A percentile compares a stretch with the other conserved stretches of the same genome.
phyloP scores from a whole-genome alignment of 2,888 invertebrate genomes.

The Osmoderma eremita region DNA sequence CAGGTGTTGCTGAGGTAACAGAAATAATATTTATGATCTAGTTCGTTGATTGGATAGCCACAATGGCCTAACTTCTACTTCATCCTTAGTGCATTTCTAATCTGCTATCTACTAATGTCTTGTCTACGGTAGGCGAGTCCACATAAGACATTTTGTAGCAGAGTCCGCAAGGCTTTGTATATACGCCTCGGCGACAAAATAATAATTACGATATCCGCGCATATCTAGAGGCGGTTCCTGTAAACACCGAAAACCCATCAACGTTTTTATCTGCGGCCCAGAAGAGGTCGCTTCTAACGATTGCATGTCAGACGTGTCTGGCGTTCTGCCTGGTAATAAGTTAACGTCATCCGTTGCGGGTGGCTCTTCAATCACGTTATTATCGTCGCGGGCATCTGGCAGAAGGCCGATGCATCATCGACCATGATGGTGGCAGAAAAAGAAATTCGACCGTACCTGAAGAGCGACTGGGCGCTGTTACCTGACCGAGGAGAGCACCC shows the following conservation, averaged over 20 bases:
- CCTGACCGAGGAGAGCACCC: conserved; percentile 53
- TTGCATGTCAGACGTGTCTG: conserved; percentile 29
- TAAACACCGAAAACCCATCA: conserved; percentile 33
- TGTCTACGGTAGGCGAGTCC: no score
- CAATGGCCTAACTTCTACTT: no score
- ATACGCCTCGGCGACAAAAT: conserved; percentile 17
- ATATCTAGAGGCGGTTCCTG: conserved; percentile 15
- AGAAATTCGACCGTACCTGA: conserved; percentile 50
- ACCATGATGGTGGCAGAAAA: conserved; percentile 47
- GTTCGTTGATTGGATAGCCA: no score
- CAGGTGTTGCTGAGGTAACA: no score
- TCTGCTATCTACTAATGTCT: no score
- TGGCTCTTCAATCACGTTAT: conserved; percentile 36
- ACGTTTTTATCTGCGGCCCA: conserved; percentile 15
- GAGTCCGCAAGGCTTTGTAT: conserved; percentile 6
- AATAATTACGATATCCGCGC: conserved; percentile 15
- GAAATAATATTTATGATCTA: no score
- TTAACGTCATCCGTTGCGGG: conserved; percentile 35
- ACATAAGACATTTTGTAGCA: conserved; percentile 3
- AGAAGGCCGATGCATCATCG: conserved; percentile 47
- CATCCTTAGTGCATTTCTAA: no score
- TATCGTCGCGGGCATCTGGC: conserved; percentile 35
- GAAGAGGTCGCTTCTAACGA: conserved; percentile 31
- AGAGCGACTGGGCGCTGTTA: conserved; percentile 43
- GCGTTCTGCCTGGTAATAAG: conserved; percentile 13